Percentiles rank a stretch among this genome's conserved stretches.
Conservation (phyloP, 2,113 vertebrate species). For the Brachypodius melanocephalos region DNA sequence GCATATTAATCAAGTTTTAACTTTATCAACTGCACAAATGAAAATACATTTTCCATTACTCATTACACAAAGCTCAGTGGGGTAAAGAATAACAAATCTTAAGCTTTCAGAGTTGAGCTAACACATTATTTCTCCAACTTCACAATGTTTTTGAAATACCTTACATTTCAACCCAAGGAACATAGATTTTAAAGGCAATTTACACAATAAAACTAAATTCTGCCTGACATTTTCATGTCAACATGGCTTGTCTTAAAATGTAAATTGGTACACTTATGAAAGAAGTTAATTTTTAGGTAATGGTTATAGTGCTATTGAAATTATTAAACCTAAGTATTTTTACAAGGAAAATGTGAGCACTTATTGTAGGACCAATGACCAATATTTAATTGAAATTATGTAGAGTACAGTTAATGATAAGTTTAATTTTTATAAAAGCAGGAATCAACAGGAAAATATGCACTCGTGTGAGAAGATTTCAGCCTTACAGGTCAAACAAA, state of each 20-base stretch:
- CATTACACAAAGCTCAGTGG: constrained; percentile 25
- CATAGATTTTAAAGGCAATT: neutral
- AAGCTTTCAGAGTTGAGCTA: constrained; percentile 51
- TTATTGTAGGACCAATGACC: neutral
- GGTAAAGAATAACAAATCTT: constrained; percentile 32
- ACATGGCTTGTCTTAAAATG: neutral
- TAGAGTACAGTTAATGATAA: neutral
- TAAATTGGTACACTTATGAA: neutral
- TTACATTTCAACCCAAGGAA: constrained; percentile 45
- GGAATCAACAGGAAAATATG: neutral
- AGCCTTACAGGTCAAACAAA: neutral
- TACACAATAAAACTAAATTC: constrained; percentile 21
- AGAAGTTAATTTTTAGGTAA: neutral
- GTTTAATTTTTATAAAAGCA: neutral
- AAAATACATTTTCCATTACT: constrained; percentile 59
- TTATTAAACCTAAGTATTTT: neutral
- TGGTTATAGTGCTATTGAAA: neutral
- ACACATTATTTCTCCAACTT: constrained; percentile 48
- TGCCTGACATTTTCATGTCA: neutral
- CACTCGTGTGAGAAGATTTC: neutral
- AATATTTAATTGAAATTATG: neutral
- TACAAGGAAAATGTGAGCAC: neutral
- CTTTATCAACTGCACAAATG: constrained; percentile 57
- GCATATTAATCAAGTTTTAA: constrained; percentile 71
- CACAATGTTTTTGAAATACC: constrained; percentile 38